A percentile compares a stretch with the other conserved stretches of the same genome.
Conservation (phyloP, 2,888 invertebrate species). For the Dryococelus australis region DNA sequence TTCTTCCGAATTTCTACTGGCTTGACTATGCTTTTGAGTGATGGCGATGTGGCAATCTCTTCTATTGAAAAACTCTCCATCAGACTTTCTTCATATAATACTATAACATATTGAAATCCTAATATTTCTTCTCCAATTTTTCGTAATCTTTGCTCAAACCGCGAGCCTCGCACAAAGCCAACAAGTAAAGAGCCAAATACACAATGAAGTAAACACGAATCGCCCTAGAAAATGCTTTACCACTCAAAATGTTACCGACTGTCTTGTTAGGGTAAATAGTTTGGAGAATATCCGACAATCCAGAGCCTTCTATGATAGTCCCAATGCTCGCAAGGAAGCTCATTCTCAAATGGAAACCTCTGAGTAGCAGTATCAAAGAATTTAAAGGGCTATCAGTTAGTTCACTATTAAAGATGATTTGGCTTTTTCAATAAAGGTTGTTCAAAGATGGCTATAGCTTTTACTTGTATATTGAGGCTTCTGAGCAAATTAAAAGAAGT, state of each 20-base stretch:
- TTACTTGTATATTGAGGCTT: not conserved
- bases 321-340: too few relatives aligned
- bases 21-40: not conserved
- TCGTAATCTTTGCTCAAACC: not conserved
- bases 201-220: not conserved
- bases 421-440: not conserved
- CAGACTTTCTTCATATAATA: slow-evolving; percentile 11
- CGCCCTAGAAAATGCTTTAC: not conserved
- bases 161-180: not conserved
- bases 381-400: not conserved
- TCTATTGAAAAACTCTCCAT: not conserved
- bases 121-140: not conserved
- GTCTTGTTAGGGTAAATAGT: not conserved
- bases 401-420: not conserved
- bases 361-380: not conserved
- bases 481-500: slow-evolving; percentile 10
- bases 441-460: not conserved
- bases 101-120: not conserved
- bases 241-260: not conserved
- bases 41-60: slow-evolving; percentile 4
- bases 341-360: not conserved
- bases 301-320: not conserved
- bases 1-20: not conserved
- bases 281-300: not conserved
- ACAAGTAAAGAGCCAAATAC: not conserved